phyloP scores from a whole-genome alignment of 2,888 invertebrate genomes.

The Trissolcus japonicus region DNA sequence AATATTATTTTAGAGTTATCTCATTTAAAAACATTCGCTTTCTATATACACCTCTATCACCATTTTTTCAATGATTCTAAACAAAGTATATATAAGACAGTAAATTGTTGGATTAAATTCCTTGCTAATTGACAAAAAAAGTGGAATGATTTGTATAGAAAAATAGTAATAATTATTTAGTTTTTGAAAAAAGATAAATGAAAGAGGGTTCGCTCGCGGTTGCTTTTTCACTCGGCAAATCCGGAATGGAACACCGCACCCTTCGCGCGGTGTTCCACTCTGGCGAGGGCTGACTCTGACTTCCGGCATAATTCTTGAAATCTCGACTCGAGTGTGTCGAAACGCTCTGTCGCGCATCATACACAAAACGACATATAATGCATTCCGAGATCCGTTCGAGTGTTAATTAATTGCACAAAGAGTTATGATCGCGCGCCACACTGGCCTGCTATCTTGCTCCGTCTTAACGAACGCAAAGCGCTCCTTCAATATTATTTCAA shows the following conservation, averaged over 20 bases:
- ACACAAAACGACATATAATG: constrained; percentile 35
- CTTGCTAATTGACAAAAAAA: neutral
- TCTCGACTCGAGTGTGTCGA: constrained; percentile 45
- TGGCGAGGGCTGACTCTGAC: constrained; percentile 48
- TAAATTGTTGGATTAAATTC: no score
- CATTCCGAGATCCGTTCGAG: constrained; percentile 21
- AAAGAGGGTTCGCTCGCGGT: constrained; percentile 21
- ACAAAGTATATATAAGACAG: neutral
- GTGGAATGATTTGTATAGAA: constrained; percentile 47
- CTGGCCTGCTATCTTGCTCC: neutral
- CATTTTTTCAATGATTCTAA: neutral
- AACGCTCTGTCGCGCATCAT: constrained; percentile 17
- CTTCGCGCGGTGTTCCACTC: constrained; percentile 47
- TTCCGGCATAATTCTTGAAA: constrained; percentile 51
- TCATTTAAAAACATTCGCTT: neutral
- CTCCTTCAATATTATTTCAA: constrained; percentile 19
- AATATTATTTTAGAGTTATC: neutral
- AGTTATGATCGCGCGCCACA: constrained; percentile 8
- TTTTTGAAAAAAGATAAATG: constrained; percentile 11
- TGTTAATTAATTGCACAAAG: constrained; percentile 37
- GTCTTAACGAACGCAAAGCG: constrained; percentile 5
- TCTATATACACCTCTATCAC: neutral
- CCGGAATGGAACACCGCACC: constrained; percentile 28
- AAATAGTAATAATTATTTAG: no score
- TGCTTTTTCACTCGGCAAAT: constrained; percentile 24